These are phyloP conservation scores for Sympetrum striolatum DNA, from an alignment of 2,888 invertebrate genomes.

Conservation along the genomic window DNA sequence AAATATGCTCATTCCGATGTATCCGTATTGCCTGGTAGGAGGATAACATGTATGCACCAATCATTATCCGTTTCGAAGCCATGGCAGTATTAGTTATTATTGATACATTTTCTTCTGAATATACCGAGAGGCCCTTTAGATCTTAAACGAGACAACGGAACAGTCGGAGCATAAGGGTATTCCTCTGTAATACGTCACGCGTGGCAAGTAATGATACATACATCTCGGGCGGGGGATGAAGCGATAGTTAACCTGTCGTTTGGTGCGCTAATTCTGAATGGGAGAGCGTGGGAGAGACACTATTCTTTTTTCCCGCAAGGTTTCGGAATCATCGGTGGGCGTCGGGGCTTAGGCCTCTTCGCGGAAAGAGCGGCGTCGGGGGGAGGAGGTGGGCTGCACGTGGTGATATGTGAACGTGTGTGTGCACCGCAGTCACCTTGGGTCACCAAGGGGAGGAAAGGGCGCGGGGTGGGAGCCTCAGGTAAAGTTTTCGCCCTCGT, in stretches of 20 bases:
- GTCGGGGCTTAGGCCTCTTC: background rate
- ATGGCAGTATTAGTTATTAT: no score
- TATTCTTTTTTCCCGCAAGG: background rate
- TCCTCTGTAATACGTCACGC: no score
- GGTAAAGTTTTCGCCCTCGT: background rate
- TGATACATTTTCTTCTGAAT: no score
- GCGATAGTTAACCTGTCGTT: background rate
- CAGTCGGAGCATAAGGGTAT: no score
- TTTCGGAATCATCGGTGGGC: background rate
- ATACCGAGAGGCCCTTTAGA: no score
- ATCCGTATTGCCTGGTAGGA: no score
- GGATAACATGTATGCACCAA: no score
- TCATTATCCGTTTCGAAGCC: no score
- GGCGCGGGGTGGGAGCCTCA: background rate
- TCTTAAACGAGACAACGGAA: no score
- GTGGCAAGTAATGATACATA: no score
- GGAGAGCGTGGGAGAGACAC: background rate
- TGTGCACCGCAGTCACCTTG: constrained; percentile 18
- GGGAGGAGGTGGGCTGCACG: background rate
- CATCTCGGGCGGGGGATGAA: no score
- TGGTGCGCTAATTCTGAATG: background rate
- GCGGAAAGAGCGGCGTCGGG: background rate
- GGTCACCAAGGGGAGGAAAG: background rate
- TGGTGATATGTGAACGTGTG: constrained; percentile 4
- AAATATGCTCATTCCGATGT: no score